Percentiles rank a stretch among this genome's conserved stretches.
phyloP scores from a whole-genome alignment of 23 tunicate genomes.

The Ascidia mentula region DNA sequence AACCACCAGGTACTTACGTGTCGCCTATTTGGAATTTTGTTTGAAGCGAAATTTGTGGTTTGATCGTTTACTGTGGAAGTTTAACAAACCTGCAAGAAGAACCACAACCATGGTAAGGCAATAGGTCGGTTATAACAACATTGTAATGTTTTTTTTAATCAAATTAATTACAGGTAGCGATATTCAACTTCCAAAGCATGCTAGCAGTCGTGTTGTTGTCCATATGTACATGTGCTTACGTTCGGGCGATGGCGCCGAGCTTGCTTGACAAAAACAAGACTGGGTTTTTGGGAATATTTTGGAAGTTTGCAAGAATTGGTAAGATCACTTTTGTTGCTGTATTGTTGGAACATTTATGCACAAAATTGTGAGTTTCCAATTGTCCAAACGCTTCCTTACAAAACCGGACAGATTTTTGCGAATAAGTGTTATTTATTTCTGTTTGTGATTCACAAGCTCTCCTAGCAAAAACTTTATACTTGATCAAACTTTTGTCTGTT shows the following conservation, averaged over 20 bases:
- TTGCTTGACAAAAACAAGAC: conserved; percentile 90
- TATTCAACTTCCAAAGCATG: conserved; percentile 98
- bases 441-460: too few relatives aligned
- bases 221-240: conserved; percentile 98
- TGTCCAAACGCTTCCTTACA: too few relatives aligned
- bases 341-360: too few relatives aligned
- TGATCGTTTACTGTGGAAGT: background rate
- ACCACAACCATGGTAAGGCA: background rate
- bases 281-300: conserved; percentile 95
- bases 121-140: background rate
- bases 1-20: conserved; percentile 3
- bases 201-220: conserved; percentile 74
- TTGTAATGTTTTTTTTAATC: background rate
- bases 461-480: too few relatives aligned
- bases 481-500: too few relatives aligned
- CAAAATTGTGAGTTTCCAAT: too few relatives aligned
- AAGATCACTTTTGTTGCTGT: conserved; percentile 28
- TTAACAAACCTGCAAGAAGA: background rate
- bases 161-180: conserved; percentile 86
- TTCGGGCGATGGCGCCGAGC: conserved; percentile 93
- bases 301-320: conserved; percentile 99
- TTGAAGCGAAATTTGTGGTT: too few relatives aligned
- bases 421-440: too few relatives aligned
- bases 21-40: background rate
- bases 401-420: too few relatives aligned